Evolutionary conservation across 2,797 vertebrate species (phyloP).

Genomic region (Mormyrops attenuatus): DNA sequence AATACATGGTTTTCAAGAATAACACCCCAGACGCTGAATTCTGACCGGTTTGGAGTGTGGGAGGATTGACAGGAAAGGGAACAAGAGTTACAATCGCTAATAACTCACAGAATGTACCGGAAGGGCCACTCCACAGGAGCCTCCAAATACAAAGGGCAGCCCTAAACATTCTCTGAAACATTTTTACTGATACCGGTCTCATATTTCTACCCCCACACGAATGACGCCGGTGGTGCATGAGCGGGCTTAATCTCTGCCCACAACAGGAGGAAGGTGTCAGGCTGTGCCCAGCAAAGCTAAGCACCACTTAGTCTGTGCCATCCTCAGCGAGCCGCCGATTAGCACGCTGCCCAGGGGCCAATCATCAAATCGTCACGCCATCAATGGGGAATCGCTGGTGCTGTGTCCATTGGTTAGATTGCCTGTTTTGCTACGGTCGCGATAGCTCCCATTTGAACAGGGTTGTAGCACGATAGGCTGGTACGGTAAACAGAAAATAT

Average conservation of each 20-base stretch:
- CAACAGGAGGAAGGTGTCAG: background rate
- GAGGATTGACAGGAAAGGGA: background rate
- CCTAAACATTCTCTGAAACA: background rate
- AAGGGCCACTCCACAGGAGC: background rate
- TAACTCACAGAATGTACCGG: background rate
- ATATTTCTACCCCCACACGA: background rate
- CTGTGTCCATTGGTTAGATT: background rate
- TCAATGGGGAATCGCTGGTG: background rate
- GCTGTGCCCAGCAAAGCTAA: background rate
- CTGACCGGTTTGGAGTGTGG: background rate
- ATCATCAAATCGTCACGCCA: background rate
- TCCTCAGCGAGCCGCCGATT: background rate
- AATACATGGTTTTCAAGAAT: background rate
- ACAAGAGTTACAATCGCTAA: background rate
- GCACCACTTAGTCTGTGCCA: background rate
- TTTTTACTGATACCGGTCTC: background rate
- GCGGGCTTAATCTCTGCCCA: background rate
- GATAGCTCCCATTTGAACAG: background rate
- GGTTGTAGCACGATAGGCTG: background rate
- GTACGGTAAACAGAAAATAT: background rate
- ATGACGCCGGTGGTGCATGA: background rate
- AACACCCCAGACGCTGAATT: background rate
- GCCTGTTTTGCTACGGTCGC: background rate
- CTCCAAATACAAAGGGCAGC: background rate
- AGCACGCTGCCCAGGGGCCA: background rate